Base-by-base conservation (phyloP, 2,888 invertebrate species). In the Drosophila siamana region DNA sequence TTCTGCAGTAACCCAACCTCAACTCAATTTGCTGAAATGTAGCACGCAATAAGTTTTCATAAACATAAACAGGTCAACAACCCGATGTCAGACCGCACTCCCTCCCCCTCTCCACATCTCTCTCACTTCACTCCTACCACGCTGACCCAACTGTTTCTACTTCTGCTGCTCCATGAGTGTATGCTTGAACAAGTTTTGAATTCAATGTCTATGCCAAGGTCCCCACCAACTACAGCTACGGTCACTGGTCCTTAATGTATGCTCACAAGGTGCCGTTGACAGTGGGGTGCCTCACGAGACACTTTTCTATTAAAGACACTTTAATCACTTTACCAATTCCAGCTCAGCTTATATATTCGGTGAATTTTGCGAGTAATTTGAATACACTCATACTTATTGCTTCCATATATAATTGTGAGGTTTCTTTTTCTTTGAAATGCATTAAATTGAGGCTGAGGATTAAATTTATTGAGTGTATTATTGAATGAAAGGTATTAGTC, bases 151-250 rank as follows among this genome's bases (percentile, higher is more conserved):
- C 30, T 36, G 15, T 28, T 41, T 30, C 24, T 28, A 28, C 22
- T 47, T 51, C 36, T 52, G 2, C 30, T 11, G 2, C 11, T 1
- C 13, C 13, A 38, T 3, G 36, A 38, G 40, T 22, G n/a, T 33
- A 26, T 33, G 41, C 48, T 24, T 57, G 44, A 11, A 26, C 46
- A 74, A 57, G 63, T 69, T 71, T 78, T 69, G 62, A 71, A 59
- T 80, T 80, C 68, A 81, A 69, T 81, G 76, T 79, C 70, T 81
- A 36, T 74, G 81, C 74, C 85, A 81, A 81, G 80, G 80, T 80
- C 73, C 59, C 13, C 24, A 24, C 1, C 24, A 1, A 24, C 6
- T 41, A 24, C 36, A 40, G 19, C 40, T 47, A 38, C 36, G 61
- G 62, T 62, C 67, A 43, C 19, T 57, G 64, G 69, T 51, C 61